Percentiles rank a stretch among this genome's conserved stretches.
phyloP scores from a whole-genome alignment of 2,797 vertebrate genomes.

The Rhynchonycteris naso region DNA sequence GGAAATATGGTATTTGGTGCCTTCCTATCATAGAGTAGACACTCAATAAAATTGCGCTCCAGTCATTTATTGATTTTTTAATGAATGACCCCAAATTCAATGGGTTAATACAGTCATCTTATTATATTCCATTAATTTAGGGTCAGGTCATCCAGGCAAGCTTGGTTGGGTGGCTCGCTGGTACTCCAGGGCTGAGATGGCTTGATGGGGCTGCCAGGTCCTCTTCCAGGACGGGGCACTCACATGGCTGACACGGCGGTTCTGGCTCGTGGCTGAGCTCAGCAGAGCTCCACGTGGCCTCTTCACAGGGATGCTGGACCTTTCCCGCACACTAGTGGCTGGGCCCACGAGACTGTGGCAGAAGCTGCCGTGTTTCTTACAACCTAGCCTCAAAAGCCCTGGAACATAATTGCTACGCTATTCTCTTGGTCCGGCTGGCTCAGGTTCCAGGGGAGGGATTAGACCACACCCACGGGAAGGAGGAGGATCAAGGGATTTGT shows the following conservation, averaged over 20 bases:
- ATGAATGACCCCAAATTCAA: not conserved
- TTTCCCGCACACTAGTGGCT: not conserved
- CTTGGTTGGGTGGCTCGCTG: not conserved
- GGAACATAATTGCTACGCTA: accelerated
- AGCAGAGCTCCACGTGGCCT: not conserved
- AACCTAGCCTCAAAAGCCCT: not conserved
- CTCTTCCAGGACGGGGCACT: not conserved
- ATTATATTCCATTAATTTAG: no score
- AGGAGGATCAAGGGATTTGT: not conserved
- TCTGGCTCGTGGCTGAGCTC: not conserved
- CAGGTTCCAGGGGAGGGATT: not conserved
- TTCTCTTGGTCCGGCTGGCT: not conserved
- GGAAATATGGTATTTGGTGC: not conserved
- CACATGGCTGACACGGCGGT: not conserved
- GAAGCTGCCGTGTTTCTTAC: not conserved
- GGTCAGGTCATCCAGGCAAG: no score
- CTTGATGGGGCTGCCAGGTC: no score
- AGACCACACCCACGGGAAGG: not conserved
- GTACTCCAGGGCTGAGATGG: not conserved
- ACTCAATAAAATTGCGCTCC: not conserved
- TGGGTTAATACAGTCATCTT: not conserved
- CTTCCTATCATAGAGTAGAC: not conserved
- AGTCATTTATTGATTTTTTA: not conserved
- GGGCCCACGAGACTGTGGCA: not conserved
- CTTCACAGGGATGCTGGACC: not conserved